These are phyloP conservation scores for Phaethornis superciliosus DNA, from an alignment of 2,113 vertebrate species.

Conservation along the genomic window DNA sequence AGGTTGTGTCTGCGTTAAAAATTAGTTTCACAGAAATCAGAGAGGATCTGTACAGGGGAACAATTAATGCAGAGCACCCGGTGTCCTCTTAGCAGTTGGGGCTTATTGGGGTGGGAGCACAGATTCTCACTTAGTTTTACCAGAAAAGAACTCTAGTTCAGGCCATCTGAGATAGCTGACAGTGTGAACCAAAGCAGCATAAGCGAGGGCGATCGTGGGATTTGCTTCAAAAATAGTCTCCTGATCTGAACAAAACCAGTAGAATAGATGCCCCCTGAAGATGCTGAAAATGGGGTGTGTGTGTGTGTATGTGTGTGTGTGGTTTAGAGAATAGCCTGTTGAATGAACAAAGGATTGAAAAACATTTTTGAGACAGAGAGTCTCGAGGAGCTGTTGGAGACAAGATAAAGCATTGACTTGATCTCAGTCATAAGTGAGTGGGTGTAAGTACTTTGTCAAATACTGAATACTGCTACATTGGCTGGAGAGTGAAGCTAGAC, in stretches of 20 bases:
- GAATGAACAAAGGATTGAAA: background rate
- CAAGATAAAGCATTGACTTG: conserved; percentile 40
- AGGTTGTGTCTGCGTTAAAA: conserved; percentile 48
- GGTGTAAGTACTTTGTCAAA: conserved; percentile 52
- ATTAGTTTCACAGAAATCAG: conserved; percentile 14
- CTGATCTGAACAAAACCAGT: background rate
- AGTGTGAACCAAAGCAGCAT: background rate
- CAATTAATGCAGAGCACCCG: background rate
- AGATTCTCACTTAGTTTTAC: background rate
- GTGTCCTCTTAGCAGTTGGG: background rate
- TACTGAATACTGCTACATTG: conserved; percentile 13
- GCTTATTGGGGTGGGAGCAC: background rate
- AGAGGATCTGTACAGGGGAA: background rate
- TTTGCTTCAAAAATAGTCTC: background rate
- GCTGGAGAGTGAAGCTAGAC: conserved; percentile 49
- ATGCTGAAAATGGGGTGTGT: background rate
- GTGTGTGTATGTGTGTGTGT: too few relatives aligned
- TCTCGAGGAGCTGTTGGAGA: conserved; percentile 28
- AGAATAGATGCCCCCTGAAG: background rate
- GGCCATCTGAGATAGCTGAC: background rate
- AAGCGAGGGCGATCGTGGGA: fast-evolving
- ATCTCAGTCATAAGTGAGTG: conserved; percentile 42
- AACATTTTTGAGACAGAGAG: background rate
- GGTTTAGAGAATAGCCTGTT: background rate
- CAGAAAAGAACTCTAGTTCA: background rate